Base-by-base conservation (phyloP, 2,797 vertebrate species). In the Labeo calbasu region DNA sequence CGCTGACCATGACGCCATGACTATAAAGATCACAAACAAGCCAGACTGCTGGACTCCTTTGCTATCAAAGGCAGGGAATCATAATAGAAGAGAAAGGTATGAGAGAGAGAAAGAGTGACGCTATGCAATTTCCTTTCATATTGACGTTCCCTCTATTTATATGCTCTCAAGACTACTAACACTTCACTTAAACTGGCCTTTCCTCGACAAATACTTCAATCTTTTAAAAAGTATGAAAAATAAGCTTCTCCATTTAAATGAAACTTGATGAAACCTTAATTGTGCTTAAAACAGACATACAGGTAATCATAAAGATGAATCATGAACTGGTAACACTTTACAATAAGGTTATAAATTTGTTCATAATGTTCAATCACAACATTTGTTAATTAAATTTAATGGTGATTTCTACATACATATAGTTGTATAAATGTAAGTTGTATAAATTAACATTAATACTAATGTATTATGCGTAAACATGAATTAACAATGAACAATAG, bases 1-100 rank as follows among this genome's bases (percentile, higher is more conserved):
- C 36, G 21, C 65, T 72, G 66, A 84, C 85, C 32, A 80, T 82
- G 77, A 85, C n/a, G 48, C 66, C 73, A 85, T 77, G 43, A 40
- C 84, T 43, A 84, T 88, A 84, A 88, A 86, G 72, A 79, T 80
- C 75, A 79, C 43, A 77, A 66, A 61, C 65, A 86, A 82, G 61
- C 53, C 65, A 84, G 73, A 85, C 81, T 81, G 63, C 66, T 85
- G 55, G 68, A 71, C 66, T 79, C 70, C 59, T 61, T 57, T 73
- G 23, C 36, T n/a, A 63, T 84, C 51, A 85, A 65, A 61, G 55
- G 50, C 36, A 78, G 21, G 14, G 66, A 48, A 72, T 63, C 21
- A 25, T 55, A 59, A 63, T 32, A 80, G 55, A 72, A 75, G 69
- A 15, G 19, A 66, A 65, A 85, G 73, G 43, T 51, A 69, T 79